Evolutionary conservation across 2,797 vertebrate species (phyloP).

Genomic region (Phoeniculus purpureus): DNA sequence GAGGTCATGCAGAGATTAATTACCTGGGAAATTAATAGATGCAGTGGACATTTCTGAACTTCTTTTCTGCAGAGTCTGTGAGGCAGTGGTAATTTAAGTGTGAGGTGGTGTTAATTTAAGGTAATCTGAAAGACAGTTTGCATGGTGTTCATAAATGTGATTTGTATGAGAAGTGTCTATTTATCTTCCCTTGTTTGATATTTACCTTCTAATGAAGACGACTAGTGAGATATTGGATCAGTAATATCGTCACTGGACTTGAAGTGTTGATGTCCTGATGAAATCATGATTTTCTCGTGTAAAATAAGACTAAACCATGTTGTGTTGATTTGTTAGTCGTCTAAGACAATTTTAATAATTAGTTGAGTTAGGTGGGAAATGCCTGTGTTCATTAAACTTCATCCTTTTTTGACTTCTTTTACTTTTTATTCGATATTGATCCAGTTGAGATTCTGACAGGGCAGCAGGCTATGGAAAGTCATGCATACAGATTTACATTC

Average conservation of each 20-base stretch:
- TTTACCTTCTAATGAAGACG: neutral
- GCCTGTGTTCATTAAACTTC: conserved; percentile 12
- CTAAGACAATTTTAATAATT: conserved; percentile 19
- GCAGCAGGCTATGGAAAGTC: conserved; percentile 13
- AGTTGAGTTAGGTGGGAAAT: neutral
- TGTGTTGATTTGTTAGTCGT: neutral
- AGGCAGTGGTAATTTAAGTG: no score
- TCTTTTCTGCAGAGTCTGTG: neutral
- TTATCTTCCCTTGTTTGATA: neutral
- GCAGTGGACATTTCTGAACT: neutral
- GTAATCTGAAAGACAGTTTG: neutral
- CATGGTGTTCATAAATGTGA: neutral
- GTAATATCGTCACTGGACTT: neutral
- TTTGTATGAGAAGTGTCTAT: neutral
- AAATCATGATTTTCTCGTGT: neutral
- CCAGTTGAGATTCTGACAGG: conserved; percentile 50
- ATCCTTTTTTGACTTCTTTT: conserved; percentile 12
- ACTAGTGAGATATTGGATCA: neutral
- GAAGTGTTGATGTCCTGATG: neutral
- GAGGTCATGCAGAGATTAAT: neutral
- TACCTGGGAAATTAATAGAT: neutral
- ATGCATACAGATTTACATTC: conserved; percentile 46
- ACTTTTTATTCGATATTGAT: conserved; percentile 12
- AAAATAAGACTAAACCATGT: conserved; percentile 14
- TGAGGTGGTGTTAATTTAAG: neutral